A percentile compares a stretch with the other conserved stretches of the same genome.
Conservation (phyloP, 2,888 invertebrate species). For the Anoncus sp. region DNA sequence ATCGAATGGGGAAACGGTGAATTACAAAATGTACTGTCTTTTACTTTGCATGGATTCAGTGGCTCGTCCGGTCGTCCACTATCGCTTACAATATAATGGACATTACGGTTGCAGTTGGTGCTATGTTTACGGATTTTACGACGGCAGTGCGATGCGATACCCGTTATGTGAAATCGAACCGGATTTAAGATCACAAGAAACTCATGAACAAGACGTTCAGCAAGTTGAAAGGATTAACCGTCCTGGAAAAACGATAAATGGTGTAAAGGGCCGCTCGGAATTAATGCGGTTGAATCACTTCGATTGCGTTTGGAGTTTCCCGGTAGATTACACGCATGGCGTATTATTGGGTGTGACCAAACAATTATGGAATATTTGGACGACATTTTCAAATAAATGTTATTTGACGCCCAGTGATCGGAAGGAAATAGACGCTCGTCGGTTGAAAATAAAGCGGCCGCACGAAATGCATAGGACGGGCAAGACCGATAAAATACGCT, state of each 20-base stretch:
- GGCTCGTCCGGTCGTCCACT: too few species aligned
- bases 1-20: conserved; percentile 11
- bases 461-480: conserved; percentile 49
- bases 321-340: conserved; percentile 54
- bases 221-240: conserved; percentile 5
- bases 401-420: conserved; percentile 12
- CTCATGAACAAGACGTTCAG: conserved; percentile 38
- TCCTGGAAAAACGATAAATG: conserved; percentile 19
- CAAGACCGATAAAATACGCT: conserved; percentile 7
- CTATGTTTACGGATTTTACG: too few species aligned
- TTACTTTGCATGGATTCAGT: conserved; percentile 43
- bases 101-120: too few species aligned
- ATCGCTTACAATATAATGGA: too few species aligned
- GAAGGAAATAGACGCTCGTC: conserved; percentile 32
- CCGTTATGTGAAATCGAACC: conserved; percentile 42
- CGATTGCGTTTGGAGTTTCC: conserved; percentile 23
- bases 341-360: conserved; percentile 53
- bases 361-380: conserved; percentile 51
- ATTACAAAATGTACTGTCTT: conserved; percentile 38
- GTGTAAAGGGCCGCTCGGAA: conserved; percentile 57
- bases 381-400: not conserved
- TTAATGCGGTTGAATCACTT: conserved; percentile 43
- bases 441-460: conserved; percentile 29
- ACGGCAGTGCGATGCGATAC: conserved; percentile 46
- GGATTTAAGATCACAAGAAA: conserved; percentile 22